A percentile compares a stretch with the other conserved stretches of the same genome.
Conservation (phyloP, 1,140 invertebrate genomes). For the Pomacea maculata region DNA sequence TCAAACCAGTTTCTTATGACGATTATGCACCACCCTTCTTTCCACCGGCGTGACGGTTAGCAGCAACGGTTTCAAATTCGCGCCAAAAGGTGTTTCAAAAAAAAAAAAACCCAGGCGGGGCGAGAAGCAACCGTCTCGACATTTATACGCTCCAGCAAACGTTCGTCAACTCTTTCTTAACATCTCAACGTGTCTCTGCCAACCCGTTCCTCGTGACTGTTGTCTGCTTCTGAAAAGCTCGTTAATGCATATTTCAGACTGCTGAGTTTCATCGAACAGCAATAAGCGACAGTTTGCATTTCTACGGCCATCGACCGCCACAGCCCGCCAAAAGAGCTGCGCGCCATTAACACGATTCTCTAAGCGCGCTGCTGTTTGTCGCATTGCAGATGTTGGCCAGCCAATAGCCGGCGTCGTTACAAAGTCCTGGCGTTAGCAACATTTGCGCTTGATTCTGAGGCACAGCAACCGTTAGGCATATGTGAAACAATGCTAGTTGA, state of each 20-base stretch:
- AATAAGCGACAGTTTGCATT: slow-evolving; percentile 10
- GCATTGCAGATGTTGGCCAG: slow-evolving; percentile 24
- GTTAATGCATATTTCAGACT: neutral
- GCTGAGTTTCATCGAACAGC: neutral
- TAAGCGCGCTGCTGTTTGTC: slow-evolving; percentile 18
- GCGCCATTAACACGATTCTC: slow-evolving; percentile 10
- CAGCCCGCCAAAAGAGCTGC: slow-evolving; percentile 1
- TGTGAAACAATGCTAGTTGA: slow-evolving; percentile 17
- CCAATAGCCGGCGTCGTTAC: slow-evolving; percentile 23
- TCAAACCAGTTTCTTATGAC: too few relatives aligned
- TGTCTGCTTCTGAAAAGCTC: neutral
- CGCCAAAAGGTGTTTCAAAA: neutral
- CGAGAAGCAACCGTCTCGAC: too few relatives aligned
- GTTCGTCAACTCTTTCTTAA: too few relatives aligned
- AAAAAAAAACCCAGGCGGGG: neutral
- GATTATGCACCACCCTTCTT: too few relatives aligned
- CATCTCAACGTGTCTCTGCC: neutral
- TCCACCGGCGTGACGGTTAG: too few relatives aligned
- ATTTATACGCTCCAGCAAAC: too few relatives aligned
- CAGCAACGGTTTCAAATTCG: neutral
- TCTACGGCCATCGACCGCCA: neutral
- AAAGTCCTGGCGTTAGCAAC: slow-evolving; percentile 18
- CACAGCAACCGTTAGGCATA: slow-evolving; percentile 14
- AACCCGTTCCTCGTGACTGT: neutral
- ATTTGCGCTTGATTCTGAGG: slow-evolving; percentile 7